Evolutionary conservation across 2,113 vertebrate species (phyloP), one percentile per base, ranked within the genome.

Genomic region (Onychostoma macrolepis): DNA sequence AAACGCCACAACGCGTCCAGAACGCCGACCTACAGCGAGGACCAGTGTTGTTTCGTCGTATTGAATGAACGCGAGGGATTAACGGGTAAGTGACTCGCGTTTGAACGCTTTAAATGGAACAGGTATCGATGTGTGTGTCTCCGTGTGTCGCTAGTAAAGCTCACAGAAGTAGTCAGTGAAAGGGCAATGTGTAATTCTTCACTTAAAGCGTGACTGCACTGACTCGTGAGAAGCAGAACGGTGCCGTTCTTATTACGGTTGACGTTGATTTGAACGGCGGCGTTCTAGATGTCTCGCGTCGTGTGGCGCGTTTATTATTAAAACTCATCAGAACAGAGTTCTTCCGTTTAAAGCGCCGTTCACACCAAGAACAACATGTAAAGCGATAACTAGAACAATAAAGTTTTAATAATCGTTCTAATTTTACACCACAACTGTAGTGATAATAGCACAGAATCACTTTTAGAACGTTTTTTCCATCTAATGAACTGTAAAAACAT

Each of bases 11-110:
- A 58, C 26, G 58, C 53, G 2, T 33, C 19, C 19, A 17, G 17
- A 61, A 53, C 28, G 4, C 30, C 11, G 30, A 53, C n/a, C n/a
- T 6, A 13, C 56, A 6, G 21, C 58, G 33, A 58, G 19, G 78
- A 76, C 17, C 45, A 1, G 45, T 12, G 19, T 10, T 48, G 45
- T n/a, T 2, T 36, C 24, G 9, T 9, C 50, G 48, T 3, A 3
- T 6, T 17, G 30, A 74, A 50, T 15, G 24, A 58, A 72, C 67
- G 33, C 69, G 33, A 58, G 21, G 69, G 69, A 84, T 84, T 84
- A 58, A 84, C 50, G 24, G 83, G 83, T 84, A 58, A 84, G 83
- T 75, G 69, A n/a, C 56, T 61, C 3, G 7, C 50, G 11, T n/a
- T 63, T 56, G 10, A 36, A 80, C 76, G 80, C 61, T 71, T 83